Evolutionary conservation across 1,140 invertebrate species (phyloP).

Genomic region (Leptopilina clavipes): DNA sequence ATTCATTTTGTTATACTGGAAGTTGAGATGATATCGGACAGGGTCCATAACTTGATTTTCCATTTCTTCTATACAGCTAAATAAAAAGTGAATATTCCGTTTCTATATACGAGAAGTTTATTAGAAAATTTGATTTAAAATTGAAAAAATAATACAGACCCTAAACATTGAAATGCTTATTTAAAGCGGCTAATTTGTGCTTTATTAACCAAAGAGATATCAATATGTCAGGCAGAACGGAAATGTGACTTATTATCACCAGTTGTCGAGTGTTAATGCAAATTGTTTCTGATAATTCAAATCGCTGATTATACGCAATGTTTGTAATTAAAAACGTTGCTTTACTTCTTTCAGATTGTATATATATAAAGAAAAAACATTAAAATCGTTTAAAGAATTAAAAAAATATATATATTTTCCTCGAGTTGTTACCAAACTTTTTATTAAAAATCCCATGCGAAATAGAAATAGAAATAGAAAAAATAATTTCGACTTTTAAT

Average conservation of each 20-base stretch:
- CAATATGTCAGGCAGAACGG: constrained; percentile 26
- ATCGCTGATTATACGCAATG: constrained; percentile 16
- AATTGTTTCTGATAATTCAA: constrained; percentile 27
- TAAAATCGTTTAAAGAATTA: neutral
- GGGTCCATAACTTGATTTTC: neutral
- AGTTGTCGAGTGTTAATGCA: constrained; percentile 23
- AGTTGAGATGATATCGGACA: constrained; percentile 16
- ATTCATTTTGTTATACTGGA: neutral
- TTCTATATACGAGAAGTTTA: neutral
- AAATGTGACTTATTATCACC: constrained; percentile 16
- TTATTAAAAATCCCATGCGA: no score
- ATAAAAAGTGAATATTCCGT: no score
- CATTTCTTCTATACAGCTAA: neutral
- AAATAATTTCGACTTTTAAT: no score
- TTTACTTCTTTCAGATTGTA: neutral
- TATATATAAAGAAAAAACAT: neutral
- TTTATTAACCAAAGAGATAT: constrained; percentile 19
- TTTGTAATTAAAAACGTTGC: constrained; percentile 21
- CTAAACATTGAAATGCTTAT: neutral
- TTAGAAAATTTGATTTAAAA: neutral
- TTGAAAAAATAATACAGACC: neutral
- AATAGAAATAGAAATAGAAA: no score
- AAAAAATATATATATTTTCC: no score
- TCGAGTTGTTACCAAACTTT: no score
- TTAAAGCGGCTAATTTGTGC: constrained; percentile 8